Conservation (phyloP, 2,888 invertebrate species). For the Oxystoma pomonae region DNA sequence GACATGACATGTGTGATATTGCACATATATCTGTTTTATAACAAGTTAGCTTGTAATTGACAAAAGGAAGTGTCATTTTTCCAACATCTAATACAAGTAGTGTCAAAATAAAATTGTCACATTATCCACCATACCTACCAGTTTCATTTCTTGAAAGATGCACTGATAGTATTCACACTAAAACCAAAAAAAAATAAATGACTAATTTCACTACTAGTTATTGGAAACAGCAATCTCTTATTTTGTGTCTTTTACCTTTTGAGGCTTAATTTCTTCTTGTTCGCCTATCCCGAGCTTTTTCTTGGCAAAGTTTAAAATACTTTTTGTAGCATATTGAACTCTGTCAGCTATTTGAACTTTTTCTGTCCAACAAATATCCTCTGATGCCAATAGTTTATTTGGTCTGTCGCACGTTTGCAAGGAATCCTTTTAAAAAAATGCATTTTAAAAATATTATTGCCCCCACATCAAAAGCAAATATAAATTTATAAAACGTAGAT, state of each 20-base stretch:
- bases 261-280: slow-evolving; percentile 32
- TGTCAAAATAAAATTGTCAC: no score
- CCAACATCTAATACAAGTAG: no score
- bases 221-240: no score
- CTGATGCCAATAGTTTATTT: slow-evolving; percentile 30
- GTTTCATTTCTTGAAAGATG: slow-evolving; percentile 29
- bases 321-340: slow-evolving; percentile 35
- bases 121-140: slow-evolving; percentile 38
- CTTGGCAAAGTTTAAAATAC: slow-evolving; percentile 39
- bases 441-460: background rate
- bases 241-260: no score
- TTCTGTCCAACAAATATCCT: slow-evolving; percentile 35
- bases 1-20: no score
- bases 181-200: slow-evolving; percentile 30
- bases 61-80: no score
- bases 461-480: no score
- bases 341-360: slow-evolving; percentile 36
- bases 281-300: slow-evolving; percentile 34
- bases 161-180: slow-evolving; percentile 34
- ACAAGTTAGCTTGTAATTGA: no score
- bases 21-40: no score
- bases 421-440: background rate
- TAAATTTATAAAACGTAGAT: no score
- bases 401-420: slow-evolving; percentile 30
- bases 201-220: no score